Base-by-base conservation (phyloP, 2,113 vertebrate genomes). In the Varanus komodoensis region DNA sequence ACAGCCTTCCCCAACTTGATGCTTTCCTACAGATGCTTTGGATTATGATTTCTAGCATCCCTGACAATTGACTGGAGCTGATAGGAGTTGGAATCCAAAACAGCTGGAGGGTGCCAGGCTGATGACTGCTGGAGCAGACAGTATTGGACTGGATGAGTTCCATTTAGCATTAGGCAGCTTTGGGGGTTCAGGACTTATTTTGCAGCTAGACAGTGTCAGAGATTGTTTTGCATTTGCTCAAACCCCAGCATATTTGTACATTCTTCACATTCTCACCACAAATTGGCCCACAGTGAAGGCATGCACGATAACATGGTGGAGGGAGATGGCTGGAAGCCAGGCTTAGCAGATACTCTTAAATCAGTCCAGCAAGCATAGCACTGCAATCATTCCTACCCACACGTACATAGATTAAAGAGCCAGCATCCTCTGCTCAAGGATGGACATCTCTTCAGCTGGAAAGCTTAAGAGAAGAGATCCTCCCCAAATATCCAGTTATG, bases 401-500 rank as follows among this genome's bases (percentile, higher is more conserved):
- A 68, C 23, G 29, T 34, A 29, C 57, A 87, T 15, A 19, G 38
- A 69, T 69, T 25, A 32, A 57, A 38, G 3, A 88, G 15, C 3
- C 32, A 69, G 48, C 1, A 32, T 57, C 50, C 48, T 71, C 8
- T 82, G 67, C 6, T 50, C 75, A n/a, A 21, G 68, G 57, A 29
- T 50, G 68, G 29, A 50, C 44, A 12, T 6, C 12, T 17, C 67
- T 9, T 21, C 87, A 77, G n/a, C 67, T 84, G 54, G 69, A 32
- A 74, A 74, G 21, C 4, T 15, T 84, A 67, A 25, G 14, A 79
- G 61, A n/a, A 75, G 79, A 83, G 61, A 78, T 32, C 48, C 25
- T 78, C 73, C 61, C 90, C 67, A 38, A 90, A 71, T 15, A 87
- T 48, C 29, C 32, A 89, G 38, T 82, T 19, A 48, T 84, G 1